Conservation (phyloP, 2,113 vertebrate species). For the Castor canadensis region DNA sequence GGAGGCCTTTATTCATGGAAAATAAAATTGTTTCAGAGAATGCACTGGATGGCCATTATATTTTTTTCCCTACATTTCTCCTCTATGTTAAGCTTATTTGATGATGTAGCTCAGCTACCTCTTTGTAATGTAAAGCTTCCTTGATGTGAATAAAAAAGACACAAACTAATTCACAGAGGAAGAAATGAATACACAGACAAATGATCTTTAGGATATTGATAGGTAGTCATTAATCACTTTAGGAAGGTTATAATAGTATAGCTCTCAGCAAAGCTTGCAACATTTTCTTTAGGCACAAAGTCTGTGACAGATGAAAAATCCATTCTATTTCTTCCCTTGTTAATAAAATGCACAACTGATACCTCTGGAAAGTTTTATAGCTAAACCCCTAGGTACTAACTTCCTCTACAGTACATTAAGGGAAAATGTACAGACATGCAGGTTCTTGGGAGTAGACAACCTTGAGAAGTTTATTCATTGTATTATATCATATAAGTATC, state of each 20-base stretch:
- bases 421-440: conserved; percentile 31
- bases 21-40: conserved; percentile 54
- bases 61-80: neutral
- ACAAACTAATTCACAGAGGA: neutral
- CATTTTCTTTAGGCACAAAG: conserved; percentile 54
- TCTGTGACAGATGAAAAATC: conserved; percentile 65
- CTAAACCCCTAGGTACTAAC: conserved; percentile 48
- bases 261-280: conserved; percentile 43
- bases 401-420: conserved; percentile 36
- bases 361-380: conserved; percentile 49
- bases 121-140: conserved; percentile 35
- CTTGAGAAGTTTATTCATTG: conserved; percentile 36
- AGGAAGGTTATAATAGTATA: conserved; percentile 38
- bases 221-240: conserved; percentile 63
- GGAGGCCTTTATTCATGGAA: conserved; percentile 54
- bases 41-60: neutral
- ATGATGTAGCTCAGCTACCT: conserved; percentile 1
- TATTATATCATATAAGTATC: neutral
- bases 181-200: conserved; percentile 33
- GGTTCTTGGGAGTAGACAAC: conserved; percentile 19
- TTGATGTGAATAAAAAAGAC: neutral
- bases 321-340: conserved; percentile 34
- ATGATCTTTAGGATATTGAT: neutral
- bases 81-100: conserved; percentile 34
- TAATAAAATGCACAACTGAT: conserved; percentile 60